phyloP scores from a whole-genome alignment of 2,797 vertebrate species.

The Protosalanx chinensis region DNA sequence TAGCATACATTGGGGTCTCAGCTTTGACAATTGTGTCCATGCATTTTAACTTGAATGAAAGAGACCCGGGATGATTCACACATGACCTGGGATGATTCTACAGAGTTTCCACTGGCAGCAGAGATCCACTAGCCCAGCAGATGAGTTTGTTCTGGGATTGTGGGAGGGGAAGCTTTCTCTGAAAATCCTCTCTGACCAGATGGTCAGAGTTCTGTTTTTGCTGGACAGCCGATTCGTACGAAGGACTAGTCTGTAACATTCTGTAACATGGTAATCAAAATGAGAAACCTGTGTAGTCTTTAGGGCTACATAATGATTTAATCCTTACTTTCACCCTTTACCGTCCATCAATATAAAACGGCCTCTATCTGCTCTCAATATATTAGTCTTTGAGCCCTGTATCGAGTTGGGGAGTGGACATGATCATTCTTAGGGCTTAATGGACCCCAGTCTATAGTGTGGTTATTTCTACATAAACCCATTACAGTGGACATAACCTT shows the following conservation, averaged over 20 bases:
- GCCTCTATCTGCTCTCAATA: constrained; percentile 29
- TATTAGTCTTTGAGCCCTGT: constrained; percentile 39
- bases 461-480: constrained; percentile 48
- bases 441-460: constrained; percentile 31
- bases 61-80: background rate
- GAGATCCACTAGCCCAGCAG: constrained; percentile 9
- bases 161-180: constrained; percentile 28
- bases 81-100: background rate
- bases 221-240: constrained; percentile 19
- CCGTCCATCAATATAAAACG: constrained; percentile 20
- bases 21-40: background rate
- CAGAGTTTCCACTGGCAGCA: background rate
- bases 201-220: constrained; percentile 15
- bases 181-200: constrained; percentile 38
- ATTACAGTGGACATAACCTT: constrained; percentile 53
- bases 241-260: constrained; percentile 9
- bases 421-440: constrained; percentile 28
- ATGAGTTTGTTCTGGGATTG: constrained; percentile 20
- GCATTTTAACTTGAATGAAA: background rate
- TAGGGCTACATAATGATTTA: constrained; percentile 4
- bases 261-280: constrained; percentile 1
- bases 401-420: constrained; percentile 26
- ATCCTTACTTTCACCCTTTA: background rate
- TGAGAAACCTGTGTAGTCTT: background rate
- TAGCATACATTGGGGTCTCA: background rate